Conservation (phyloP, 1,140 invertebrate species). For the Nebria ingens region DNA sequence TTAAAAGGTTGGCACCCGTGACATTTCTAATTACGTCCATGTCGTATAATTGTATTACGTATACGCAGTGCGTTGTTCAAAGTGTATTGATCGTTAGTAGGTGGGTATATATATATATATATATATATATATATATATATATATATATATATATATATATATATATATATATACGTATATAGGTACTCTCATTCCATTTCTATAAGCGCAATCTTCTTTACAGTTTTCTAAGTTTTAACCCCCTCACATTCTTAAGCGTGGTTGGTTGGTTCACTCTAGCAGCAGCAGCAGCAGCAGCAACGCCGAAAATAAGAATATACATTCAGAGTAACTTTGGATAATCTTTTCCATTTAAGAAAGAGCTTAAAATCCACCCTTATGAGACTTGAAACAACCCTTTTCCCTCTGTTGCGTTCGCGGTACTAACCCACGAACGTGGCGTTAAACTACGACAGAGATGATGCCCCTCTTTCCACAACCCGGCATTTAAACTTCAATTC, state of each 20-base stretch:
- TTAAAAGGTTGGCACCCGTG: constrained; percentile 7
- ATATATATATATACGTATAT: too few relatives aligned
- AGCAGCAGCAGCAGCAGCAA: too few relatives aligned
- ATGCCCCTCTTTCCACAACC: background rate
- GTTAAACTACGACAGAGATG: background rate
- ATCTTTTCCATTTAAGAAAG: constrained; percentile 25
- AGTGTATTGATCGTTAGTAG: background rate
- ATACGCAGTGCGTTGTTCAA: constrained; percentile 6
- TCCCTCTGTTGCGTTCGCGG: background rate
- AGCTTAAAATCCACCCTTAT: constrained; percentile 14
- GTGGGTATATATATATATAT: background rate
- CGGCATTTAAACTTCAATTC: background rate
- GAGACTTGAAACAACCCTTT: constrained; percentile 8
- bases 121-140: too few relatives aligned
- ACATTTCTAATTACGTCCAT: constrained; percentile 9
- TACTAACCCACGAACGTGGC: background rate
- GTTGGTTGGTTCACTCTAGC: too few relatives aligned
- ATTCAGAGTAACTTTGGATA: constrained; percentile 24
- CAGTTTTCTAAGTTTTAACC: constrained; percentile 1
- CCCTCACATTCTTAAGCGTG: too few relatives aligned
- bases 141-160: too few relatives aligned
- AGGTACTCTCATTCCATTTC: too few relatives aligned
- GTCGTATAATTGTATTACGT: constrained; percentile 8
- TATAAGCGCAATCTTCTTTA: too few relatives aligned
- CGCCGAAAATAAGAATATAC: constrained; percentile 25